Base-by-base conservation (phyloP, 2,888 invertebrate genomes). In the Sinotaia quadrata region DNA sequence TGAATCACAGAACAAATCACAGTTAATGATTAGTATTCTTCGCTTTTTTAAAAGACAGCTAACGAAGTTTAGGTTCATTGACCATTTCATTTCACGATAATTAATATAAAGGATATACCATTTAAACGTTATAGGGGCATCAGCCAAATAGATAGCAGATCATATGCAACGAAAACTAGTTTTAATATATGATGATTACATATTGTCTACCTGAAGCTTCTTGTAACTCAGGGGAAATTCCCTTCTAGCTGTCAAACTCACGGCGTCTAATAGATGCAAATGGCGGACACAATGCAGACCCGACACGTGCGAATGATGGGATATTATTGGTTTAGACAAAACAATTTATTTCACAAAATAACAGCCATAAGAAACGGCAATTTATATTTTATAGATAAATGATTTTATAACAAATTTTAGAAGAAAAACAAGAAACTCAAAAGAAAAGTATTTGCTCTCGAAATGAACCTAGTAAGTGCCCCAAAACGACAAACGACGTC, bases 241-340 rank as follows among this genome's bases (percentile, higher is more conserved):
- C 47, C 65, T 47, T 65, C 41, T n/a, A 54, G 31, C 56, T 41
- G 44, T 41, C 44, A 54, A 24, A 33, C 54, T 56, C 44, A 41
- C 65, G 65, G 65, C 56, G 54, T 65, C 65, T 65, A 52, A 56
- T 65, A 37, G 54, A 56, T 65, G 65, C 65, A 65, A 65, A 65
- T 65, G 65, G 65, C 65, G 65, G 65, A 65, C 56, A 56, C 54
- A 36, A 63, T 36, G 54, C 36, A 47, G 44, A 36, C 56, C 65
- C 65, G 65, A 52, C 52, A 54, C 52, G 44, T 31, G 54, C 44
- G 44, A 56, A 65, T 56, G 65, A 65, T 36, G 65, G 65, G 56
- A 65, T 65, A 65, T 44, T 52, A 65, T 65, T 65, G 65, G 65
- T 34, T 31, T 18, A 56, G 44, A 65, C 29, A 63, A 63, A 24